Evolutionary conservation across 2,797 vertebrate genomes (phyloP), one percentile per base, ranked within the genome.

Genomic region (Diplodus puntazzo): DNA sequence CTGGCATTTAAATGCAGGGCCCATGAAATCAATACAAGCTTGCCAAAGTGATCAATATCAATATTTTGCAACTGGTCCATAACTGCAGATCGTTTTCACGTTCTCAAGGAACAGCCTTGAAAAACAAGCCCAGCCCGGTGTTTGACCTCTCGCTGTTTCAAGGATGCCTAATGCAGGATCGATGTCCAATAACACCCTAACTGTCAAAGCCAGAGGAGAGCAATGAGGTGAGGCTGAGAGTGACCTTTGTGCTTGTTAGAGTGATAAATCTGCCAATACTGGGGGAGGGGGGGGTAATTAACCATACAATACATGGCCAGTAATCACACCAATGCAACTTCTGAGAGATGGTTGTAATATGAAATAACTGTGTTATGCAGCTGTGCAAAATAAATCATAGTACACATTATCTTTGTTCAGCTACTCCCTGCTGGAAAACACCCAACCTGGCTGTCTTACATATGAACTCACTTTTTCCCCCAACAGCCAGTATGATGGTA

Each of bases 121-220:
- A 67, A 63, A 62, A 58, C 21, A n/a, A 49, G 27, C 34, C 11
- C 50, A 8, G 14, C 18, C 25, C 2, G 11, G n/a, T 1, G 16
- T 18, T 59, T 57, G 11, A 77, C 73, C 70, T 75, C 39, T 3
- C 14, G 11, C n/a, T 43, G 34, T 46, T 46, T 82, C 73, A 83
- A 79, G 65, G 67, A 60, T 43, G n/a, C 50, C 46, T 45, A 30
- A 77, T 58, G 21, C 1, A 30, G 25, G 63, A 89, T 93, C 78
- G 11, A 90, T 87, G 68, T 80, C 69, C 57, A 73, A 71, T 85
- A 77, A 77, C 45, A 16, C 3, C 18, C 6, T 2, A 39, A 50
- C 74, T 52, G 66, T 70, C 58, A 69, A 52, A 77, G 54, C 53
- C 67, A 50, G 39, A 67, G 23, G 6, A 73, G 57, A 53, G 39